Evolutionary conservation across 2,113 vertebrate species (phyloP).

Genomic region (Alexandromys fortis): DNA sequence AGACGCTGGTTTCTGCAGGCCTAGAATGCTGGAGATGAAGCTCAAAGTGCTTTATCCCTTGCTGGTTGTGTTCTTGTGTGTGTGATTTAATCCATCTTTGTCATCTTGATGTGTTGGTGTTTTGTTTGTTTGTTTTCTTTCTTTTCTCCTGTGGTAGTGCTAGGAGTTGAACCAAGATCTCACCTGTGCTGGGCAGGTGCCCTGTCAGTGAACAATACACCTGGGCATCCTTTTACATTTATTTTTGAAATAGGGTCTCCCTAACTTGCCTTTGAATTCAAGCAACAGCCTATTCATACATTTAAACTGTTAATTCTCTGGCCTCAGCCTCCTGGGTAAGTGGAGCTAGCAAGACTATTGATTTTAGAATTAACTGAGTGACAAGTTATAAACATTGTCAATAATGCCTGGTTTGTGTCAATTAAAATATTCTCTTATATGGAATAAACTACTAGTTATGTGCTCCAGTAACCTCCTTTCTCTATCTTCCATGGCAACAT

Average conservation of each 20-base stretch:
- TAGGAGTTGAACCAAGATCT: background rate
- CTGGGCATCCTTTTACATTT: background rate
- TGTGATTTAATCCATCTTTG: background rate
- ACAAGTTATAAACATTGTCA: conserved; percentile 22
- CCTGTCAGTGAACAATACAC: background rate
- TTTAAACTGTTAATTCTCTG: background rate
- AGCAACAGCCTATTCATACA: background rate
- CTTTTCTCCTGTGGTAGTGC: background rate
- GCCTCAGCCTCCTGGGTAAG: background rate
- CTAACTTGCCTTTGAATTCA: background rate
- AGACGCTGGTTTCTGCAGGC: background rate
- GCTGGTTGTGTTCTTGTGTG: background rate
- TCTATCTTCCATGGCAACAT: background rate
- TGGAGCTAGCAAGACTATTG: background rate
- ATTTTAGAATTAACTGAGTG: conserved; percentile 10
- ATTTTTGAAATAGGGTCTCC: background rate
- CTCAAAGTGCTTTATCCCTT: background rate
- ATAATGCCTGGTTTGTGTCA: background rate
- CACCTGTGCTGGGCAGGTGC: background rate
- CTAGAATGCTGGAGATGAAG: background rate
- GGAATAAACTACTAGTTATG: background rate
- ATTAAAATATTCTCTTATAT: background rate
- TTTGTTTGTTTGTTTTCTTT: no score
- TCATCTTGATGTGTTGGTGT: background rate
- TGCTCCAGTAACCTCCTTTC: background rate